These are phyloP conservation scores for Pristionchus exspectatus DNA, from an alignment of 2,888 invertebrate genomes.

Conservation along the genomic window DNA sequence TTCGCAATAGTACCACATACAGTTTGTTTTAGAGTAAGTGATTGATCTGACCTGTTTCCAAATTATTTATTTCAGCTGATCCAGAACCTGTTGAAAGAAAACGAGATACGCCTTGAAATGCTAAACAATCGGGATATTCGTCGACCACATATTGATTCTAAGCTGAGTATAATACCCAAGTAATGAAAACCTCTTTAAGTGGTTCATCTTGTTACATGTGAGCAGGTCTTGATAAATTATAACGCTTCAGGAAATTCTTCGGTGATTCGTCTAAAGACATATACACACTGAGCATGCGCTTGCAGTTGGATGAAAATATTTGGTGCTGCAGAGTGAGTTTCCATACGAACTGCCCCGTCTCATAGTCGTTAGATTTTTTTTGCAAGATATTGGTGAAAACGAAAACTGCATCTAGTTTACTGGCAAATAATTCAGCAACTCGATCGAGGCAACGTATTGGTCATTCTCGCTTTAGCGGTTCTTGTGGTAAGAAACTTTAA, in stretches of 20 bases:
- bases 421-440: not conserved
- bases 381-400: not conserved
- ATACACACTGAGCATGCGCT: conserved; percentile 32
- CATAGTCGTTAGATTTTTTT: too few species aligned
- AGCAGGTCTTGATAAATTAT: not conserved
- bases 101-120: not conserved
- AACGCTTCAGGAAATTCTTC: not conserved
- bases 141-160: not conserved
- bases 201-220: not conserved
- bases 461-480: not conserved
- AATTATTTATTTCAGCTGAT: not conserved
- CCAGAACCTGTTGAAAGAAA: not conserved
- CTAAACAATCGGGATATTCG: not conserved
- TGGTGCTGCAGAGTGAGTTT: conserved; percentile 25
- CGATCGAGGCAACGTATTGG: not conserved
- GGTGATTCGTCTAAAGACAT: conserved; percentile 28
- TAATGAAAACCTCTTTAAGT: not conserved
- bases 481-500: not conserved
- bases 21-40: not conserved
- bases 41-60: not conserved
- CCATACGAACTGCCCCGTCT: too few species aligned
- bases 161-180: not conserved
- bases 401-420: not conserved
- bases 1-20: not conserved
- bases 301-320: conserved; percentile 39